Evolutionary conservation across 2,113 vertebrate genomes (phyloP), one percentile per base, ranked within the genome.

Genomic region (Bombycilla garrulus): DNA sequence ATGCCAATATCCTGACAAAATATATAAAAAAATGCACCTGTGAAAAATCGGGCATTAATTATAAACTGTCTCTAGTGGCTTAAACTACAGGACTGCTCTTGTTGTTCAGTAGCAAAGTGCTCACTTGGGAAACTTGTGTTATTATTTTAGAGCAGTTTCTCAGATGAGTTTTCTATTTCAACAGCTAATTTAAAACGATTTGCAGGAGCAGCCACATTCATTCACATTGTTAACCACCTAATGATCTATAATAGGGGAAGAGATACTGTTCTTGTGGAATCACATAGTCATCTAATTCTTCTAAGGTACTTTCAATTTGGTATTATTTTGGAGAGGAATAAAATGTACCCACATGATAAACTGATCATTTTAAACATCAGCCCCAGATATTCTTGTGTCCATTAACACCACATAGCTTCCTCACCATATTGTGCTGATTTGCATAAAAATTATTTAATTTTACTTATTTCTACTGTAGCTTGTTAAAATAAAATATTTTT

Each of bases 1-100:
- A 97, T 92, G 57, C 80, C 95, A 91, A 40, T 96, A 78, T 22
- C 17, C 87, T 96, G 72, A 71, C 42, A 87, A 90, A 72, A 92
- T 23, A 15, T 8, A 23, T 45, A 3, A 61, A 38, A 72, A 92
- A 91, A 62, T 31, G 19, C 76, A 83, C 65, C 84, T 90, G 81
- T 82, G 82, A 88, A 88, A 90, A 96, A 60, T 58, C 51, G 65
- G 40, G 28, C 35, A 40, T 94, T 80, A 81, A 71, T 58, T 89
- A 78, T 71, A 35, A 88, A 81, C 51, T 69, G 14, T 58, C 76
- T 77, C 54, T 47, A 45, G 71, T 48, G 74, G 36, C 58, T 73
- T 69, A 76, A 77, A 47, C 74, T 90, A 53, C 28, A 86, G 62
- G 85, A 90, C 54, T 86, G 71, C 21, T 83, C 69, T 61, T 87